A percentile compares a stretch with the other conserved stretches of the same genome.
Conservation (phyloP, 2,797 vertebrate species). For the Alauda arvensis region DNA sequence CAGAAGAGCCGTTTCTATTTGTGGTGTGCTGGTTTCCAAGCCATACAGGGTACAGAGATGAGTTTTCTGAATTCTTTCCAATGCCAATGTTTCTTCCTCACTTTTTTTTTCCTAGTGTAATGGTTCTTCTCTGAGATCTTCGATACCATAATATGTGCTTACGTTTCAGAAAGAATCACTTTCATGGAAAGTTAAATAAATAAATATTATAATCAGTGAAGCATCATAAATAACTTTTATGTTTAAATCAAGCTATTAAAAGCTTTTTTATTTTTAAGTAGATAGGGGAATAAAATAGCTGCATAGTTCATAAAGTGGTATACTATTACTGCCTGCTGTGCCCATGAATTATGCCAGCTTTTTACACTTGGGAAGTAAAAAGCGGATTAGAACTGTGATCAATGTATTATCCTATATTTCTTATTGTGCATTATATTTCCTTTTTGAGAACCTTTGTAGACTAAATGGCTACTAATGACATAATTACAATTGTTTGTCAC, state of each 20-base stretch:
- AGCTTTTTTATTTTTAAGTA: slow-evolving; percentile 82
- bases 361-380: slow-evolving; percentile 78
- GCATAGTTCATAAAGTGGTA: slow-evolving; percentile 76
- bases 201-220: slow-evolving; percentile 74
- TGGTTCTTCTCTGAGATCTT: slow-evolving; percentile 13
- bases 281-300: slow-evolving; percentile 78
- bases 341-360: slow-evolving; percentile 76
- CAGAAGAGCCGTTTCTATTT: not conserved
- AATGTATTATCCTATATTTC: slow-evolving; percentile 80
- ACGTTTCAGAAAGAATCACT: slow-evolving; percentile 59
- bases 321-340: slow-evolving; percentile 81
- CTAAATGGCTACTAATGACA: slow-evolving; percentile 91
- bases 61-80: slow-evolving; percentile 20
- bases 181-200: slow-evolving; percentile 66
- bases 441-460: slow-evolving; percentile 82
- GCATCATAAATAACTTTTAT: slow-evolving; percentile 79
- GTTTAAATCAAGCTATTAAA: slow-evolving; percentile 79
- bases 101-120: not conserved
- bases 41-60: not conserved
- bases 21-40: not conserved
- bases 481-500: slow-evolving; percentile 94
- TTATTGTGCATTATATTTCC: slow-evolving; percentile 76
- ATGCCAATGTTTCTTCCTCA: not conserved
- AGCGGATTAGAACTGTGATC: slow-evolving; percentile 76
- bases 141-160: slow-evolving; percentile 44